These are phyloP conservation scores for Melinaea menophilus DNA, from an alignment of 2,888 invertebrate genomes.

Conservation along the genomic window DNA sequence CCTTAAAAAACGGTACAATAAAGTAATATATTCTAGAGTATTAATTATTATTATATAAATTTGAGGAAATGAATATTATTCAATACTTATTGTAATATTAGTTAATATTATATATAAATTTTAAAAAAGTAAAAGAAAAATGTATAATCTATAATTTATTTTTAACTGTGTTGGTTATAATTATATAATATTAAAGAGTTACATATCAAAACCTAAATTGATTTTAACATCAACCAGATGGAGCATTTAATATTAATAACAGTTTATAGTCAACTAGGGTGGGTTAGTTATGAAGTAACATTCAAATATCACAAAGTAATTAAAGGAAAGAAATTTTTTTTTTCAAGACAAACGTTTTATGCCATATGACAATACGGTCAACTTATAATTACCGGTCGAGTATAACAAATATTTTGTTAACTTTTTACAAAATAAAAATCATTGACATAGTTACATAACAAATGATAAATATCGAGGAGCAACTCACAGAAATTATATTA, in stretches of 20 bases:
- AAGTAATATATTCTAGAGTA: too few species aligned
- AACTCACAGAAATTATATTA: too few species aligned
- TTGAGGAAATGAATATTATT: too few species aligned
- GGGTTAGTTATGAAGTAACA: constrained; percentile 42
- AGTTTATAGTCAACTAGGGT: constrained; percentile 38
- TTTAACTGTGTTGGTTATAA: constrained; percentile 10
- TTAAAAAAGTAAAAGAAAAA: not conserved
- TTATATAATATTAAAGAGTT: constrained; percentile 58
- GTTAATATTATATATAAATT: too few species aligned
- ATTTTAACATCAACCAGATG: constrained; percentile 45
- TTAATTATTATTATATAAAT: too few species aligned
- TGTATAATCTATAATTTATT: not conserved
- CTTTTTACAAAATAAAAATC: not conserved
- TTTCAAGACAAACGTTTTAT: not conserved
- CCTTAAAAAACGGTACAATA: too few species aligned
- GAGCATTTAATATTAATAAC: constrained; percentile 35
- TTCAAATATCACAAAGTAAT: constrained; percentile 40
- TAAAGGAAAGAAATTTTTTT: constrained; percentile 27
- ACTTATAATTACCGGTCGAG: not conserved
- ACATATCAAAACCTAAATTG: constrained; percentile 47
- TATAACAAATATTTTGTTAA: too few species aligned
- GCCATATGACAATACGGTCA: not conserved
- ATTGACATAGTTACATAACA: too few species aligned
- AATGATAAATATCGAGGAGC: too few species aligned
- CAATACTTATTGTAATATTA: too few species aligned